Percentiles rank a stretch among this genome's conserved stretches.
Evolutionary conservation across 2,797 vertebrate genomes (phyloP).

Genomic region (Etheostoma nigrum): DNA sequence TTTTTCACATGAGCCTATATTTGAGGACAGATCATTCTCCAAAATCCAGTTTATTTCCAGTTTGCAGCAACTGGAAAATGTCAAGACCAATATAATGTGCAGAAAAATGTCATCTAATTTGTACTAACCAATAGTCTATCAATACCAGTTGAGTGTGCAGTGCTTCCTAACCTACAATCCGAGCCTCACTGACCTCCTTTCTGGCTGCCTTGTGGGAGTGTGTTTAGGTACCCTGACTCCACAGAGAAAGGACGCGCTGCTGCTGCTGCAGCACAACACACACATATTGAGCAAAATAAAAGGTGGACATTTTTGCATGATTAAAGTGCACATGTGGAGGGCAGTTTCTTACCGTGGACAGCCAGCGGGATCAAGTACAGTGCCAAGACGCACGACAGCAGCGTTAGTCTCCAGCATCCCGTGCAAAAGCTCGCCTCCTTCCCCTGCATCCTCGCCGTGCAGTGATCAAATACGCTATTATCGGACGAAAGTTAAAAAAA

Average conservation of each 20-base stretch:
- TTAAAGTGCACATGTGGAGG: constrained; percentile 10
- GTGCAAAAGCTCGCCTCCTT: constrained; percentile 64
- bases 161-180: constrained; percentile 70
- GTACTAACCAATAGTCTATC: neutral
- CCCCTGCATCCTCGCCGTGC: constrained; percentile 72
- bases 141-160: constrained; percentile 14
- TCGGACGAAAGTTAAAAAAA: neutral
- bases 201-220: constrained; percentile 59
- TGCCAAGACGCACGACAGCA: constrained; percentile 79
- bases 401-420: constrained; percentile 79
- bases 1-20: neutral
- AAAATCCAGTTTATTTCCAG: neutral
- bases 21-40: neutral
- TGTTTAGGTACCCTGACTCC: constrained; percentile 36
- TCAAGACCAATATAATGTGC: neutral
- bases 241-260: constrained; percentile 33
- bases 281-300: neutral
- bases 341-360: constrained; percentile 80
- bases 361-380: constrained; percentile 75
- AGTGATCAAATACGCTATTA: constrained; percentile 20
- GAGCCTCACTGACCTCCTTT: constrained; percentile 77
- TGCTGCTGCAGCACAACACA: constrained; percentile 33
- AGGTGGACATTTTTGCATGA: constrained; percentile 1
- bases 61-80: neutral
- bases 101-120: neutral